Evolutionary conservation across 2,888 invertebrate species (phyloP), one percentile per base, ranked within the genome.

Genomic region (Erebia epiphron): DNA sequence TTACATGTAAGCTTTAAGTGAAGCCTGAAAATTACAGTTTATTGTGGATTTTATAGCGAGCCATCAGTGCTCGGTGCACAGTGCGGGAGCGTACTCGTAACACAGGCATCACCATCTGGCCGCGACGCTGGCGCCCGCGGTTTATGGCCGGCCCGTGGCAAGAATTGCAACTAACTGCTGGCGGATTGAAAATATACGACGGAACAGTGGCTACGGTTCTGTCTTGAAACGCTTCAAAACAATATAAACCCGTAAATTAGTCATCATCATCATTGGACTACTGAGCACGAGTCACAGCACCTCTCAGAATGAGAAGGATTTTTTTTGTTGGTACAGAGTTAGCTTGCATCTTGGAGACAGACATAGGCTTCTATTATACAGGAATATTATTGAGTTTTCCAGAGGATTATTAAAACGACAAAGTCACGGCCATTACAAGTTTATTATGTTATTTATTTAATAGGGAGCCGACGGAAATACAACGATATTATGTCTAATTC

Each of bases 121-220:
- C 85, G 87, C 85, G 85, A 82, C 85, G 76, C 83, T 79, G 81
- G 85, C 85, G 85, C 82, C 80, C 78, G 78, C 85, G 82, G 81
- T 90, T 90, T 89, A 90, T 83, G 88, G 83, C 80, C 83, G 78
- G 77, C 80, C 84, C 88, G 89, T 87, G 90, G 86, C 82, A 82
- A 80, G 90, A 89, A 89, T 89, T 81, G 87, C 83, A 90, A 90
- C 88, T 86, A 88, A 87, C 87, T 82, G 80, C 82, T 82, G 73
- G 78, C 83, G 78, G 75, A 26, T 26, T 35, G 74, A 61, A 71
- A 75, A 82, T 78, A 83, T 73, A 86, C 79, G 80, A 72, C 3
- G 0, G 3, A 7, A 9, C 62, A 72, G 13, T 18, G 10, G 21
- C 4, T 11, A 11, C 46, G 8, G 41, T 16, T 10, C 14, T 3